phyloP scores from a whole-genome alignment of 2,888 invertebrate species.

The Agrenia bidenticulata region DNA sequence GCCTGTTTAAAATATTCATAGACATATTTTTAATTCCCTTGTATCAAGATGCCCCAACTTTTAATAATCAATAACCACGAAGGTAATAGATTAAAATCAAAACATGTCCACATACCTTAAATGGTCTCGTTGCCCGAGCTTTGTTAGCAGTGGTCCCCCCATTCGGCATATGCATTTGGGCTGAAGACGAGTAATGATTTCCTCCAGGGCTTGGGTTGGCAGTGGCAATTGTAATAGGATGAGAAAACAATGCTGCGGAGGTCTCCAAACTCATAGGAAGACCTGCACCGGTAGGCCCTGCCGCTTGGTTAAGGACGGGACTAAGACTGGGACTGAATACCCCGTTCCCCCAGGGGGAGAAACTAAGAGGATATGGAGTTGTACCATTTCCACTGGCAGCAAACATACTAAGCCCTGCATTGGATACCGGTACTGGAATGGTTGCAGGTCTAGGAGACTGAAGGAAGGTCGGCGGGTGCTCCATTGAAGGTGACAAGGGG shows the following conservation, averaged over 20 bases:
- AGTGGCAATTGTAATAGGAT: slow-evolving; percentile 17
- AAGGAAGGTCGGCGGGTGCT: slow-evolving; percentile 25
- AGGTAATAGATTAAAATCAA: not conserved
- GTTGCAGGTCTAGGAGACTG: slow-evolving; percentile 36
- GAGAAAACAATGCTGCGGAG: slow-evolving; percentile 27
- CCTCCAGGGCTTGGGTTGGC: too few relatives aligned
- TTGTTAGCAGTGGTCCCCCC: slow-evolving; percentile 27
- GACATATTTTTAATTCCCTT: not conserved
- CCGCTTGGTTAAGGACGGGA: slow-evolving; percentile 42
- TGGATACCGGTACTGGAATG: slow-evolving; percentile 21
- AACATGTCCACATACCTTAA: slow-evolving; percentile 40
- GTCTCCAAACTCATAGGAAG: slow-evolving; percentile 41
- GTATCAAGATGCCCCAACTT: not conserved
- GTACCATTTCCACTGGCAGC: not conserved
- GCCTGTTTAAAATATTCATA: slow-evolving; percentile 57
- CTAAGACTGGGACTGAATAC: slow-evolving; percentile 42
- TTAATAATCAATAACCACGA: not conserved
- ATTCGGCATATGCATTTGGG: slow-evolving; percentile 12
- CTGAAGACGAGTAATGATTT: too few relatives aligned
- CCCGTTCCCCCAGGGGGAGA: slow-evolving; percentile 10
- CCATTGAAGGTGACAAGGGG: not conserved
- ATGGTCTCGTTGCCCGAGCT: slow-evolving; percentile 46
- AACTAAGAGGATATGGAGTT: slow-evolving; percentile 2
- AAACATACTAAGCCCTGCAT: not conserved
- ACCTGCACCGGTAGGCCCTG: slow-evolving; percentile 15